Base-by-base conservation (phyloP, 2,888 invertebrate genomes). In the Cataglyphis cursor region DNA sequence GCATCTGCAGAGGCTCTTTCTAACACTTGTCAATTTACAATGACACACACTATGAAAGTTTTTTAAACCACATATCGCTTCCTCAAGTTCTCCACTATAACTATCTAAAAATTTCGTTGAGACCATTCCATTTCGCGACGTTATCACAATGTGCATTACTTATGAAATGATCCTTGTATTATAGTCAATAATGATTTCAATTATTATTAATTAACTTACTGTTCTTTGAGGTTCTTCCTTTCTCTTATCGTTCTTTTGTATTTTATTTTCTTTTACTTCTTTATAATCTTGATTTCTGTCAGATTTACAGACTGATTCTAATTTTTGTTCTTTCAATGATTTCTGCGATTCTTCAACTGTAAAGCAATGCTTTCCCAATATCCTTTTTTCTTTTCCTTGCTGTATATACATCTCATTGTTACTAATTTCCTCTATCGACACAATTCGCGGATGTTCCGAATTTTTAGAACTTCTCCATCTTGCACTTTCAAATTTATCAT, bases 161-260 rank as follows among this genome's bases (percentile, higher is more conserved):
- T 24, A 24, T 24, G 24, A 24, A 24, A 24, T 24, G 1, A 24
- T 24, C 1, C 24, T 24, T 24, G 24, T 28, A 28, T 51, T 41
- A 35, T 31, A 68, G 21, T 3, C 6, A 18, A 18, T n/a, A 21
- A 28, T 62, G 61, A 44, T 48, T 41, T 64, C 51, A 65, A 75
- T 21, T 31, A 64, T 75, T 35, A 48, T 35, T 24, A 48, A 62
- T 21, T 44, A 21, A 75, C 75, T 75, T 3, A 75, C 76, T 10
- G 3, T 51, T 64, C 18, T 51, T 75, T 18, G 48, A 18, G 6
- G 8, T 4, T 35, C 18, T n/a, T 51, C 6, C 18, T 12, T 48
- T 8, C 8, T 57, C 2, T 31, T 18, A 24, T 66, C 9, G 0
- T 12, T 54, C 6, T n/a, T 38, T 41, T 54, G 54, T 21, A 68